These are phyloP conservation scores for Triops longicaudatus DNA, from an alignment of 1,140 invertebrate species.

Conservation along the genomic window DNA sequence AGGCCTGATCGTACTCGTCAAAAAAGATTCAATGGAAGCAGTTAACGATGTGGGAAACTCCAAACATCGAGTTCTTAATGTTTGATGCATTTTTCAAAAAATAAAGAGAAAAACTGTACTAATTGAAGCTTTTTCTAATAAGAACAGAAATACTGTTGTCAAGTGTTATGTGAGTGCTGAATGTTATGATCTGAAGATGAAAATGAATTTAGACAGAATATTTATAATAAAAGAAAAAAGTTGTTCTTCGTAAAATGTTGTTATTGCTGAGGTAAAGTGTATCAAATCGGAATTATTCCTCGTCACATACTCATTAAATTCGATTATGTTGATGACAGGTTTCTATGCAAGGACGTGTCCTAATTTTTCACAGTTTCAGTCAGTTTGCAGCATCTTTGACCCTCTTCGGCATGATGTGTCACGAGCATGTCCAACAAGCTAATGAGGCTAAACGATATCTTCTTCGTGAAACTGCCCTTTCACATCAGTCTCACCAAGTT, in stretches of 20 bases:
- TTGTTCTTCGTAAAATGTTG: not conserved
- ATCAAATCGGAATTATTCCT: not conserved
- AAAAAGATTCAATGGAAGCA: not conserved
- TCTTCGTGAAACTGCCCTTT: not conserved
- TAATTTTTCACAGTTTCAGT: conserved; percentile 8
- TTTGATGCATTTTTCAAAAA: not conserved
- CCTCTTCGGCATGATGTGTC: conserved; percentile 14
- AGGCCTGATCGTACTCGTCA: not conserved
- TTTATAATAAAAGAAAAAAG: not conserved
- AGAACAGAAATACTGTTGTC: too few relatives aligned
- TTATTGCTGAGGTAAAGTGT: not conserved
- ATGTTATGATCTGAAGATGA: not conserved
- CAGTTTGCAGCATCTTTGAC: conserved; percentile 6
- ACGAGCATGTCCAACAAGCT: conserved; percentile 14
- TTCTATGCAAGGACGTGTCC: not conserved
- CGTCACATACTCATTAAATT: conserved; percentile 2
- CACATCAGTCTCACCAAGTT: not conserved
- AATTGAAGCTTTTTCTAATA: too few relatives aligned
- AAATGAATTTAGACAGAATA: not conserved
- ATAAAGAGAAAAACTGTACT: too few relatives aligned
- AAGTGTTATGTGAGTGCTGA: too few relatives aligned
- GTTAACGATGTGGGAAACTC: not conserved
- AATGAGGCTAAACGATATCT: not conserved
- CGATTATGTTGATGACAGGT: not conserved
- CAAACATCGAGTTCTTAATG: not conserved